These are phyloP conservation scores for Rhodophaea formosa DNA, from an alignment of 2,888 invertebrate genomes.

Conservation along the genomic window DNA sequence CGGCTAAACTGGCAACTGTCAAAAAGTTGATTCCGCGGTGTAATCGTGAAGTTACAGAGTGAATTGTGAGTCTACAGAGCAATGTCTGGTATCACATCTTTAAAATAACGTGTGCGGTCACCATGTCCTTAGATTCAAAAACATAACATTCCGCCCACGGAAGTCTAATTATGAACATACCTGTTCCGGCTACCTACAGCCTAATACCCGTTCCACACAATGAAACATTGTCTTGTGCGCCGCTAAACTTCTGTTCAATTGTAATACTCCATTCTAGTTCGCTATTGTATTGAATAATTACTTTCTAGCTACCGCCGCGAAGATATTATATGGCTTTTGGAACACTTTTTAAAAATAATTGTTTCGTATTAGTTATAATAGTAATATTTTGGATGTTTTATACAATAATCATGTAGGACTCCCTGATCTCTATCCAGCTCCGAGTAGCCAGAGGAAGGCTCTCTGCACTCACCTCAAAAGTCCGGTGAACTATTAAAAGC, in stretches of 20 bases:
- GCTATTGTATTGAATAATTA: conserved; percentile 55
- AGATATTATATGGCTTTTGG: neutral
- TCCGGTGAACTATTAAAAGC: no score
- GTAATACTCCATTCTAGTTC: conserved; percentile 40
- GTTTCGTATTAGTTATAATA: no score
- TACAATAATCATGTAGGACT: no score
- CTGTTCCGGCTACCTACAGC: conserved; percentile 41
- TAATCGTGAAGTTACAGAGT: no score
- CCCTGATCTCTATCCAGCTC: no score
- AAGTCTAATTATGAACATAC: conserved; percentile 61
- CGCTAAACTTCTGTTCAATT: conserved; percentile 62
- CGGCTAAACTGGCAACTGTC: no score
- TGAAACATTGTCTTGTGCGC: conserved; percentile 59
- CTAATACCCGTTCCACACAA: conserved; percentile 60
- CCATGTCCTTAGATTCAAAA: conserved; percentile 36
- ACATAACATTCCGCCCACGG: conserved; percentile 57
- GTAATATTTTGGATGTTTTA: neutral
- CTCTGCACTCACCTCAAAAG: no score
- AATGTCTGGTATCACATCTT: no score
- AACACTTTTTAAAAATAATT: neutral
- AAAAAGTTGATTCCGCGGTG: no score
- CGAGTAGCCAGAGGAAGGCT: no score
- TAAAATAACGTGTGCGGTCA: conserved; percentile 1
- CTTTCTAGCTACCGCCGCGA: conserved; percentile 46
- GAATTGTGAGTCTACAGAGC: no score